Evolutionary conservation across 1,140 invertebrate species (phyloP).

Genomic region (Drosophila chauvacae): DNA sequence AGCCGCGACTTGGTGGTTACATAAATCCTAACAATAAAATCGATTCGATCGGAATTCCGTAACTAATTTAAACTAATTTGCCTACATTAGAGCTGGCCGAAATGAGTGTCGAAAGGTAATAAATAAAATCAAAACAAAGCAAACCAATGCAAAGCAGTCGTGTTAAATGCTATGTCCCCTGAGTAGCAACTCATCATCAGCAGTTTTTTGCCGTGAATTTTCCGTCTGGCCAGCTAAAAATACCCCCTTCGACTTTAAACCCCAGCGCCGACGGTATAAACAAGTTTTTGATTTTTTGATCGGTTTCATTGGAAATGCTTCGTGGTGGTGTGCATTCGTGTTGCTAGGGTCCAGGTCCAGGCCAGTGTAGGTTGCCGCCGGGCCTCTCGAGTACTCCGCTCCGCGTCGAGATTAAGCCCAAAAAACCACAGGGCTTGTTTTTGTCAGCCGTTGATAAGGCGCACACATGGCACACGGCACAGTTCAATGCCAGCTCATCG

Average conservation of each 20-base stretch:
- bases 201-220: constrained; percentile 30
- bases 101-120: constrained; percentile 75
- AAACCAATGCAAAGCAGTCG: constrained; percentile 17
- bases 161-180: constrained; percentile 19
- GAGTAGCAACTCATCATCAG: constrained; percentile 22
- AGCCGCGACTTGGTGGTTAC: constrained; percentile 45
- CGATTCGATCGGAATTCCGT: constrained; percentile 12
- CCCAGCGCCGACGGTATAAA: constrained; percentile 9
- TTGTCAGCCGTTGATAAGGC: constrained; percentile 14
- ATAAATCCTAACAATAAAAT: constrained; percentile 26
- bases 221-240: constrained; percentile 55
- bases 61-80: constrained; percentile 51
- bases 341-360: constrained; percentile 35
- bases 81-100: constrained; percentile 50
- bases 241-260: constrained; percentile 47
- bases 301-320: background rate
- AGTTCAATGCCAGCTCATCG: constrained; percentile 17
- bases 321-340: constrained; percentile 15
- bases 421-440: constrained; percentile 4
- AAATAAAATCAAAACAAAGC: constrained; percentile 26
- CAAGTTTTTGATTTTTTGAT: constrained; percentile 21
- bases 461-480: background rate
- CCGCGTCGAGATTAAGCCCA: constrained; percentile 16
- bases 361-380: background rate
- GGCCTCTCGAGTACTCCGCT: constrained; percentile 14